Evolutionary conservation across 2,113 vertebrate species (phyloP).

Genomic region (Corythoichthys haematopterus): DNA sequence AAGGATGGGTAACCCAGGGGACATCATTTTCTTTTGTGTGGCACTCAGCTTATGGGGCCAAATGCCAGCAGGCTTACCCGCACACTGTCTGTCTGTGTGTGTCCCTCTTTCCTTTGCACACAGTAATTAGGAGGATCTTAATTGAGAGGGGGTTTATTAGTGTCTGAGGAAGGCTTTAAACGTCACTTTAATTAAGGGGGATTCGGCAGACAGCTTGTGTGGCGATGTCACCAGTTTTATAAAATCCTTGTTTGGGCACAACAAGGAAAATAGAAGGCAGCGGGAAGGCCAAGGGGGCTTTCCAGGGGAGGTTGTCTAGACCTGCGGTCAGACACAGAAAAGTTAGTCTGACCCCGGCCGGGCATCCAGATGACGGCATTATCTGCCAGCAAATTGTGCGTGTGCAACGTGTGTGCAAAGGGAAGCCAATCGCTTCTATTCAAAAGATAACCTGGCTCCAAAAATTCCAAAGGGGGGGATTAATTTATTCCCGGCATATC

Average conservation of each 20-base stretch:
- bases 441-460: slow-evolving; percentile 54
- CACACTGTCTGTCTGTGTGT: slow-evolving; percentile 69
- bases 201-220: slow-evolving; percentile 80
- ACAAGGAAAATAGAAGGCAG: slow-evolving; percentile 61
- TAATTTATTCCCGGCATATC: slow-evolving; percentile 78
- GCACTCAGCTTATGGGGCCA: slow-evolving; percentile 76
- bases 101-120: slow-evolving; percentile 74
- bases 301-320: slow-evolving; percentile 60
- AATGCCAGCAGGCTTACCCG: slow-evolving; percentile 79
- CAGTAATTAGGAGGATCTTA: slow-evolving; percentile 93
- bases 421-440: slow-evolving; percentile 42
- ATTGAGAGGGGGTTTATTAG: slow-evolving; percentile 82
- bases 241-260: slow-evolving; percentile 76
- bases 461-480: slow-evolving; percentile 67
- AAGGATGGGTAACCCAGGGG: slow-evolving; percentile 75
- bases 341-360: slow-evolving; percentile 66
- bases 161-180: slow-evolving; percentile 78
- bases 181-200: slow-evolving; percentile 85
- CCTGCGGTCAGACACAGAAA: slow-evolving; percentile 62
- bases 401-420: slow-evolving; percentile 54
- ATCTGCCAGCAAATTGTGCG: slow-evolving; percentile 59
- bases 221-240: slow-evolving; percentile 78
- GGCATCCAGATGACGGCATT: slow-evolving; percentile 68
- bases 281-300: slow-evolving; percentile 17
- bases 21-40: slow-evolving; percentile 78